Evolutionary conservation across 2,888 invertebrate species (phyloP).

Genomic region (Drosophila paramelanica): DNA sequence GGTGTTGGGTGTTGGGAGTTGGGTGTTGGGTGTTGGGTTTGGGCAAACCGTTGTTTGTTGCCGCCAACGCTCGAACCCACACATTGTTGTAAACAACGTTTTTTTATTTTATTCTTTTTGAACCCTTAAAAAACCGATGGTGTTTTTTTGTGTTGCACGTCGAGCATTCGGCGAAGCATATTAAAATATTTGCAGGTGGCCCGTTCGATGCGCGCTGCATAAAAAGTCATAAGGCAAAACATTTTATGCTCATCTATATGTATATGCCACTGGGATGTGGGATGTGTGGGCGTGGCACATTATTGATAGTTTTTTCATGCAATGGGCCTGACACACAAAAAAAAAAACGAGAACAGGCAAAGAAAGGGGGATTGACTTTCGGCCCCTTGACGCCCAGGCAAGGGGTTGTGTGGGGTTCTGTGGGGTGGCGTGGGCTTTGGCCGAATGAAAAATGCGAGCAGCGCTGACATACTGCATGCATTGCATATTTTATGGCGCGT

Average conservation of each 20-base stretch:
- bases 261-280: constrained; percentile 16
- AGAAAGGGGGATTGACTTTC: constrained; percentile 61
- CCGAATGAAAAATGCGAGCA: constrained; percentile 26
- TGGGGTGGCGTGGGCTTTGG: constrained; percentile 1
- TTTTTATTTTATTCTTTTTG: not conserved
- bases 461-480: constrained; percentile 78
- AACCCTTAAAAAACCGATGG: not conserved
- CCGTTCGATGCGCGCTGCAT: constrained; percentile 52
- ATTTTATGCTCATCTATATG: constrained; percentile 56
- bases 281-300: constrained; percentile 61
- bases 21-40: not conserved
- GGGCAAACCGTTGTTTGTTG: not conserved
- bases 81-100: constrained; percentile 22
- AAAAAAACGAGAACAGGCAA: constrained; percentile 16
- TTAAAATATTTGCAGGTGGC: constrained; percentile 75
- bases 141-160: constrained; percentile 7
- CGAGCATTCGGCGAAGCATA: constrained; percentile 64
- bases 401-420: not conserved
- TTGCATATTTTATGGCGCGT: constrained; percentile 79
- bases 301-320: constrained; percentile 73
- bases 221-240: constrained; percentile 81
- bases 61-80: constrained; percentile 14
- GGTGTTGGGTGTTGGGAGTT: too few relatives aligned
- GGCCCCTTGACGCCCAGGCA: constrained; percentile 20
- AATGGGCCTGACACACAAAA: constrained; percentile 58